Conservation (phyloP, 2,113 vertebrate species). For the Hypomesus transpacificus region DNA sequence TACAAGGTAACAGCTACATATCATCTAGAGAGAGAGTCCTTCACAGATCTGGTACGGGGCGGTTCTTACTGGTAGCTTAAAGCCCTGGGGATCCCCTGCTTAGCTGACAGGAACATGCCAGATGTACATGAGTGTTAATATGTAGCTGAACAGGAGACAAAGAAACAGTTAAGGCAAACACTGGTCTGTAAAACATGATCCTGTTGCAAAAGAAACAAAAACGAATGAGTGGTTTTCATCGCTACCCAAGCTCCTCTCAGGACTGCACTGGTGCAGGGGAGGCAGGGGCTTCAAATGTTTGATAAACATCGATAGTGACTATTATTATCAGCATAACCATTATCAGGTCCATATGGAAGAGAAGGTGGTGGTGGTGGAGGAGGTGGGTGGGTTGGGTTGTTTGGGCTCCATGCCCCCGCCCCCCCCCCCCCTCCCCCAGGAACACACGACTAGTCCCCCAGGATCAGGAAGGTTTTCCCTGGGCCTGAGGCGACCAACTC, state of each 20-base stretch:
- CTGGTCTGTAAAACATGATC: conserved; percentile 64
- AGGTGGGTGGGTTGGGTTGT: no score
- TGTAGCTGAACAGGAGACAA: conserved; percentile 74
- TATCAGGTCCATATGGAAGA: conserved; percentile 57
- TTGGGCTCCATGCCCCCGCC: conserved; percentile 20
- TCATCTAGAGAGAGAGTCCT: conserved; percentile 70
- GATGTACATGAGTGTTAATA: conserved; percentile 64
- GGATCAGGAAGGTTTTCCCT: conserved; percentile 89
- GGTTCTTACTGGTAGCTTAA: conserved; percentile 34
- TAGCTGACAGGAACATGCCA: conserved; percentile 56
- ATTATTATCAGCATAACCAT: conserved; percentile 54
- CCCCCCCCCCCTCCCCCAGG: background rate
- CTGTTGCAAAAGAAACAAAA: conserved; percentile 60
- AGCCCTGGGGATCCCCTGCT: conserved; percentile 49
- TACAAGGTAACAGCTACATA: conserved; percentile 76
- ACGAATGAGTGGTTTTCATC: conserved; percentile 66
- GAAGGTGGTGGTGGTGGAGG: no score
- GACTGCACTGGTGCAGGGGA: conserved; percentile 41
- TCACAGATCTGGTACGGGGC: conserved; percentile 74
- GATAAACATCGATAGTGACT: conserved; percentile 66
- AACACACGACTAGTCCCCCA: conserved; percentile 26
- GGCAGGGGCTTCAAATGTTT: conserved; percentile 63
- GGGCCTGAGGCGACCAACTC: conserved; percentile 80
- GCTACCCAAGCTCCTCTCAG: conserved; percentile 53
- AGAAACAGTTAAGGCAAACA: conserved; percentile 71